Conservation (phyloP, 2,888 invertebrate species). For the Brenthis ino region DNA sequence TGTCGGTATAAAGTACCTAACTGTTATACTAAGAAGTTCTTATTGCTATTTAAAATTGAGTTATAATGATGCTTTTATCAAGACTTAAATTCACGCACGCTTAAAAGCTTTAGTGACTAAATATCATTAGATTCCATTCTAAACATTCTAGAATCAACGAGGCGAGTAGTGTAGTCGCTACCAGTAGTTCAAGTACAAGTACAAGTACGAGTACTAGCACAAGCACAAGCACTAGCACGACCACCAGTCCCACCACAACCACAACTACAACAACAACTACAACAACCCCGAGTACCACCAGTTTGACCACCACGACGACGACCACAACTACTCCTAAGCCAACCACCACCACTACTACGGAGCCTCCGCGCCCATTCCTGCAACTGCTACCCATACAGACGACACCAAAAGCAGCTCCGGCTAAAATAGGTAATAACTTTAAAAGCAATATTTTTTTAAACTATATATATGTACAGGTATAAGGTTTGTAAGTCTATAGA, state of each 20-base stretch:
- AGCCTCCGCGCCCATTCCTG: conserved; percentile 64
- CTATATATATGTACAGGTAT: neutral
- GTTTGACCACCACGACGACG: conserved; percentile 63
- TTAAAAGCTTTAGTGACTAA: conserved; percentile 34
- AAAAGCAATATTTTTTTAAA: too few relatives aligned
- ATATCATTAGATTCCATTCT: conserved; percentile 30
- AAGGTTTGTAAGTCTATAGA: neutral
- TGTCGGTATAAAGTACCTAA: too few relatives aligned
- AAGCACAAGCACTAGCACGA: conserved; percentile 53
- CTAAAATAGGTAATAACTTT: conserved; percentile 56
- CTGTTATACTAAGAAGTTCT: neutral
- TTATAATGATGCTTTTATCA: neutral
- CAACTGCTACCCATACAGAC: conserved; percentile 73
- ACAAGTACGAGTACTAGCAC: conserved; percentile 49
- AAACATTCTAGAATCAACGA: conserved; percentile 49
- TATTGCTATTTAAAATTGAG: neutral
- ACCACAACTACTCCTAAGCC: conserved; percentile 55
- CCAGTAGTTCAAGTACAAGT: conserved; percentile 61
- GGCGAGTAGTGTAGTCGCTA: conserved; percentile 56
- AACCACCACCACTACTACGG: conserved; percentile 55
- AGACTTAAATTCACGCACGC: conserved; percentile 7
- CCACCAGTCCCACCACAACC: conserved; percentile 49
- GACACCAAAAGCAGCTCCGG: conserved; percentile 50
- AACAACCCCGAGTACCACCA: conserved; percentile 70
- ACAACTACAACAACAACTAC: conserved; percentile 56